Percentiles rank a stretch among this genome's conserved stretches.
phyloP scores from a whole-genome alignment of 2,113 vertebrate genomes.

The Gobius niger region DNA sequence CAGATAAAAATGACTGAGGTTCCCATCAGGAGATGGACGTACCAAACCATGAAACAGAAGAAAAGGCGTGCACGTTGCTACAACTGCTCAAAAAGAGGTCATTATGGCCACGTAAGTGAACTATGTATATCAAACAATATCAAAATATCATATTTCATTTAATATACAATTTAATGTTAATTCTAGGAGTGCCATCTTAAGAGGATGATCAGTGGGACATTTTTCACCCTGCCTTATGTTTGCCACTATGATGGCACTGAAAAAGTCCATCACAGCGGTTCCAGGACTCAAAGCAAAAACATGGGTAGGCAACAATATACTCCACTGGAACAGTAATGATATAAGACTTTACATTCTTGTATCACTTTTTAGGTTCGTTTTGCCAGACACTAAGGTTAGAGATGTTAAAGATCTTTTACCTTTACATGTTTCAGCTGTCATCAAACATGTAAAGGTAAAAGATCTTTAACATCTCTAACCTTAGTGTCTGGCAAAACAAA shows the following conservation, averaged over 20 bases:
- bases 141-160: not conserved
- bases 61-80: constrained; percentile 46
- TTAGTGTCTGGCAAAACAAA: too few species aligned
- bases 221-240: constrained; percentile 58
- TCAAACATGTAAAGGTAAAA: too few species aligned
- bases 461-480: too few species aligned
- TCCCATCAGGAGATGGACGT: constrained; percentile 32
- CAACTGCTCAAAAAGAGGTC: constrained; percentile 65
- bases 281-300: constrained; percentile 12
- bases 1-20: constrained; percentile 31
- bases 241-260: constrained; percentile 56
- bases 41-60: constrained; percentile 1
- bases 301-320: constrained; percentile 42
- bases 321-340: not conserved
- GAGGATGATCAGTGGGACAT: constrained; percentile 63
- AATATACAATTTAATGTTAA: not conserved
- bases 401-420: too few species aligned
- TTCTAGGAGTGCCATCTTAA: constrained; percentile 61
- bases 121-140: not conserved
- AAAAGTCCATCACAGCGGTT: constrained; percentile 22
- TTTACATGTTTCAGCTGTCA: too few species aligned
- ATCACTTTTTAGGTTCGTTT: too few species aligned
- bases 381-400: too few species aligned
- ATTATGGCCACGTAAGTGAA: constrained; percentile 64
- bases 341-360: too few species aligned